Conservation (phyloP, 2,113 vertebrate species). For the Uropsilus gracilis region DNA sequence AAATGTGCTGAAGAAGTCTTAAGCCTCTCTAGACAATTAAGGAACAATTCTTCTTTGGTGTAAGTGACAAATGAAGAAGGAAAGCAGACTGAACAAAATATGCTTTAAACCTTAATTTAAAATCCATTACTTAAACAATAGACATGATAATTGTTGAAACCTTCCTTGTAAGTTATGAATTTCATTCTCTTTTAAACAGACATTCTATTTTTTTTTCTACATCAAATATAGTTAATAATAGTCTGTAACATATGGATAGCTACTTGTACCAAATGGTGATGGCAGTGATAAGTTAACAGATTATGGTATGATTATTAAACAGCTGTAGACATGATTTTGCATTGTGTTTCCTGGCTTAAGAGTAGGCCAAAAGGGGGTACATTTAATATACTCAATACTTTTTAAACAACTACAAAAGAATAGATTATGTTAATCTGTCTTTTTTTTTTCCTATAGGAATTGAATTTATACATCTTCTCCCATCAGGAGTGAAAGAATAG, state of each 20-base stretch:
- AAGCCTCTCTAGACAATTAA: not conserved
- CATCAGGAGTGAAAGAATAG: not conserved
- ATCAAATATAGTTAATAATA: constrained; percentile 33
- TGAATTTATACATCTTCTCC: not conserved
- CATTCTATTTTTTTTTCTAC: not conserved
- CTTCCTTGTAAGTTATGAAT: not conserved
- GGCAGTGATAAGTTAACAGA: not conserved
- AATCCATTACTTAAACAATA: constrained; percentile 12
- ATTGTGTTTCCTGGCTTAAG: not conserved
- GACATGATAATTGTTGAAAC: not conserved
- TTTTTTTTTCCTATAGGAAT: not conserved
- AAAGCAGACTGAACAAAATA: not conserved
- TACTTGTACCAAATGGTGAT: not conserved
- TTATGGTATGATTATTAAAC: constrained; percentile 8
- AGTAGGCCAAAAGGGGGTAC: not conserved
- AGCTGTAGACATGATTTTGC: not conserved
- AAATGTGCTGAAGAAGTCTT: not conserved
- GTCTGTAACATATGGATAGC: not conserved
- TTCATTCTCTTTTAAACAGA: constrained; percentile 25
- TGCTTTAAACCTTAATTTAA: constrained; percentile 16
- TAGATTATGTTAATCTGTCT: not conserved
- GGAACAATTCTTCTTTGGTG: not conserved
- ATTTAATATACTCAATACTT: not conserved
- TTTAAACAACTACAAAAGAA: not conserved
- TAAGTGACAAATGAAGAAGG: not conserved